Percentiles rank a stretch among this genome's conserved stretches.
These are phyloP conservation scores for Actinernus sp. DNA, from an alignment of 92 coral and sea anemone genomes.

Conservation along the genomic window DNA sequence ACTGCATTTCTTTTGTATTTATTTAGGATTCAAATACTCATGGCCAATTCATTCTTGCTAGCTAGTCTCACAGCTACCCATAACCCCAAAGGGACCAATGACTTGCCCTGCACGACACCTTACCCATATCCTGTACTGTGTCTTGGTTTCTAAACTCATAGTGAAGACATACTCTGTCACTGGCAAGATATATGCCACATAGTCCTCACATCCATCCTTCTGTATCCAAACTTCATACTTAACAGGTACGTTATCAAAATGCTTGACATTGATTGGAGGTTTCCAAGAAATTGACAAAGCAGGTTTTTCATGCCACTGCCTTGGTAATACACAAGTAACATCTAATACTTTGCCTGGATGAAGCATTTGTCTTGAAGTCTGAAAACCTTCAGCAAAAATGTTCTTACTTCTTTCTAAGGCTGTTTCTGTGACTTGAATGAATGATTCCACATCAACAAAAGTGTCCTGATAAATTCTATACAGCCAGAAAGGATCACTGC, in stretches of 20 bases:
- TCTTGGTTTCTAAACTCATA: constrained; percentile 51
- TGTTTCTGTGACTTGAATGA: constrained; percentile 41
- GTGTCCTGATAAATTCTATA: constrained; percentile 98
- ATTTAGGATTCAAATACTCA: not conserved
- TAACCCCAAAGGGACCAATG: constrained; percentile 81
- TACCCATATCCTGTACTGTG: constrained; percentile 82
- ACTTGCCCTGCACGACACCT: constrained; percentile 62
- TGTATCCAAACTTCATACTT: constrained; percentile 98
- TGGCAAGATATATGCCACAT: constrained; percentile 76
- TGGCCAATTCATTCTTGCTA: not conserved
- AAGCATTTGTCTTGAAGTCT: constrained; percentile 6
- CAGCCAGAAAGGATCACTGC: constrained; percentile 89
- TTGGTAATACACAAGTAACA: constrained; percentile 65
- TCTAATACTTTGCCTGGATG: constrained; percentile 80
- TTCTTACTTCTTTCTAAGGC: constrained; percentile 34
- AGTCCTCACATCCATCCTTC: constrained; percentile 47
- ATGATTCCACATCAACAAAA: constrained; percentile 73
- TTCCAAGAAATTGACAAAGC: constrained; percentile 78
- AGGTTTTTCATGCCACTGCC: constrained; percentile 16
- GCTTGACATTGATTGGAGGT: constrained; percentile 72
- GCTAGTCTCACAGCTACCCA: constrained; percentile 58
- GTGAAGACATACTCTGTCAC: constrained; percentile 72
- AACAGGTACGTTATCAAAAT: constrained; percentile 24
- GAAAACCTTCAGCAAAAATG: not conserved
- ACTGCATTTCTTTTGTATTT: not conserved